Evolutionary conservation across 2,888 invertebrate genomes (phyloP).

Genomic region (Chaitophorus viminalis): DNA sequence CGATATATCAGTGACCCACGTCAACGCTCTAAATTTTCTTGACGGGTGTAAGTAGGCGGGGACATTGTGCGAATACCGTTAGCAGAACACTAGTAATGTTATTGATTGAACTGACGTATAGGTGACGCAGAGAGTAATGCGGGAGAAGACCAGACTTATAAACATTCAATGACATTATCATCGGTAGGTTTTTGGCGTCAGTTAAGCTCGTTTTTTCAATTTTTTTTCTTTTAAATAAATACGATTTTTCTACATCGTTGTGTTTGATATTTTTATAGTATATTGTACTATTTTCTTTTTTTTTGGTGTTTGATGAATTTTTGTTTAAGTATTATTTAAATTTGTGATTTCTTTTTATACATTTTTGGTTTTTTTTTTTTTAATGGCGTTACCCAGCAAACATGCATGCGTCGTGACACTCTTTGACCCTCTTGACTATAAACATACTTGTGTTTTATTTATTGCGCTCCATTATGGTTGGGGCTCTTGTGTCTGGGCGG

Average conservation of each 20-base stretch:
- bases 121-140: conserved; percentile 60
- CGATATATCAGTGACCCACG: neutral
- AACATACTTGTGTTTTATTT: conserved; percentile 45
- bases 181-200: conserved; percentile 75
- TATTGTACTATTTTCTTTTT: conserved; percentile 63
- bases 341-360: conserved; percentile 60
- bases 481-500: conserved; percentile 59
- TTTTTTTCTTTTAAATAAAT: conserved; percentile 50
- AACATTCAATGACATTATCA: conserved; percentile 74
- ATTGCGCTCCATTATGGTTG: conserved; percentile 50
- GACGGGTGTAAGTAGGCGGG: conserved; percentile 5
- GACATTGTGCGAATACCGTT: conserved; percentile 14
- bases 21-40: neutral
- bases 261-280: conserved; percentile 48
- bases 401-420: conserved; percentile 56
- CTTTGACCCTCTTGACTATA: conserved; percentile 44
- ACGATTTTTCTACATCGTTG: conserved; percentile 27
- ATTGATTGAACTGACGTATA: conserved; percentile 62
- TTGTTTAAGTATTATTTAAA: conserved; percentile 48
- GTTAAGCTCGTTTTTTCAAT: conserved; percentile 43
- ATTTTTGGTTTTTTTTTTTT: conserved; percentile 21
- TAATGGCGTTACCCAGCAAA: conserved; percentile 55
- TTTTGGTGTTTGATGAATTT: conserved; percentile 62
- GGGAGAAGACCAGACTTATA: conserved; percentile 61
- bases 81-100: conserved; percentile 40